phyloP scores from a whole-genome alignment of 2,888 invertebrate species.

The Malachius bipustulatus region DNA sequence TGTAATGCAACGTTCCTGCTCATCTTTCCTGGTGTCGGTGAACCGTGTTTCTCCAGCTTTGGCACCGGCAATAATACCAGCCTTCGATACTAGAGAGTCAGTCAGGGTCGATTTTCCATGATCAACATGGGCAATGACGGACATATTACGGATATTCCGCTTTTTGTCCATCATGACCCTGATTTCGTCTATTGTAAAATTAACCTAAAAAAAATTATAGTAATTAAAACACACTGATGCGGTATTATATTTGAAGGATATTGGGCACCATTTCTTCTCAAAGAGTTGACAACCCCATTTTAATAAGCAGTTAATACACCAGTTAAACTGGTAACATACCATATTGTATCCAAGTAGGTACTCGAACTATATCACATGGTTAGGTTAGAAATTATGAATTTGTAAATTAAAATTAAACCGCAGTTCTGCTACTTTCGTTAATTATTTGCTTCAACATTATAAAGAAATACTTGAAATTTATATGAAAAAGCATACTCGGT shows the following conservation, averaged over 20 bases:
- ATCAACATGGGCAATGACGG: conserved; percentile 99
- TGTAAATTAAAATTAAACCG: too few relatives aligned
- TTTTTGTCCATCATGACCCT: conserved; percentile 99
- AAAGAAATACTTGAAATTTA: too few relatives aligned
- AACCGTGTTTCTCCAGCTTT: conserved; percentile 99
- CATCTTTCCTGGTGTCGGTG: conserved; percentile 99
- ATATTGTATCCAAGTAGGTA: too few relatives aligned
- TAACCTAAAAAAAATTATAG: conserved; percentile 61
- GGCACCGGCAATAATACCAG: conserved; percentile 98
- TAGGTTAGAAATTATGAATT: too few relatives aligned
- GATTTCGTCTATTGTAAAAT: conserved; percentile 99
- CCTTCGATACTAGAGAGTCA: conserved; percentile 98
- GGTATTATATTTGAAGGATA: conserved; percentile 4
- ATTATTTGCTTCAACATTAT: too few relatives aligned
- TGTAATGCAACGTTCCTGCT: conserved; percentile 99
- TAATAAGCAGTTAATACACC: too few relatives aligned
- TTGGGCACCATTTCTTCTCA: conserved; percentile 7
- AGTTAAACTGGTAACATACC: neutral
- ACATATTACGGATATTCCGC: conserved; percentile 99
- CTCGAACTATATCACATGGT: too few relatives aligned
- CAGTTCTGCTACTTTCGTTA: too few relatives aligned
- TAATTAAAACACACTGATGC: conserved; percentile 6
- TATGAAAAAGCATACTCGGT: too few relatives aligned
- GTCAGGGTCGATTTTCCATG: conserved; percentile 99
- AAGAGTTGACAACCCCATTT: too few relatives aligned